Percentiles rank a stretch among this genome's conserved stretches.
These are phyloP conservation scores for Globodera rostochiensis DNA, from an alignment of 1,140 invertebrate genomes.

Conservation along the genomic window DNA sequence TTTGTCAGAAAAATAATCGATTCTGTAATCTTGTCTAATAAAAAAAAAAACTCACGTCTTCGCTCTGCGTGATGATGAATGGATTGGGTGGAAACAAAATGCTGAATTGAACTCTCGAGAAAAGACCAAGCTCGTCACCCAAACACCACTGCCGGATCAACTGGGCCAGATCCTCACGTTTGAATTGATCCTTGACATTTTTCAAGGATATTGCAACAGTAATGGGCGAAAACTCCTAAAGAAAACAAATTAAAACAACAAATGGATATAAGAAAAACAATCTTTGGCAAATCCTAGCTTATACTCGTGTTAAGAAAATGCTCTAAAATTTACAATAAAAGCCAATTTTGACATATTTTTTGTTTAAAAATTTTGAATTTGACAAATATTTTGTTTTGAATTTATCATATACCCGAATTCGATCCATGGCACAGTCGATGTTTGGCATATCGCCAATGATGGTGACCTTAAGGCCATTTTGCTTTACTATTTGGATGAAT, in stretches of 20 bases:
- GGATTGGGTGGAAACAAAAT: constrained; percentile 24
- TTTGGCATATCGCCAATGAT: constrained; percentile 35
- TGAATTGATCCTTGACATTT: constrained; percentile 32
- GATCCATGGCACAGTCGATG: constrained; percentile 32
- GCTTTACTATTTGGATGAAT: background rate
- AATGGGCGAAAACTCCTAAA: constrained; percentile 36
- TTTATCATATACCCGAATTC: constrained; percentile 31
- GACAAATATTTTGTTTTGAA: no score
- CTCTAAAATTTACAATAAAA: no score
- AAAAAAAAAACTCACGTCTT: constrained; percentile 28
- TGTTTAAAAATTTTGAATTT: no score
- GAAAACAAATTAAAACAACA: constrained; percentile 14
- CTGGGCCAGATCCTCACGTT: constrained; percentile 18
- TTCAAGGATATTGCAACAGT: constrained; percentile 37
- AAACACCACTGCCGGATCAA: constrained; percentile 23
- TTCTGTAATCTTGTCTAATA: no score
- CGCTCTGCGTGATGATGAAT: background rate
- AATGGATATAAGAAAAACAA: constrained; percentile 21
- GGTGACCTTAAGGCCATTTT: constrained; percentile 25
- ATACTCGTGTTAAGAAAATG: no score
- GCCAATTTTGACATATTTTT: background rate
- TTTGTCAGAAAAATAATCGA: constrained; percentile 19
- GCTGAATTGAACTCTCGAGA: constrained; percentile 30
- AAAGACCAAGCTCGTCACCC: constrained; percentile 15
- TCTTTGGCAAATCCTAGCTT: no score